A percentile compares a stretch with the other conserved stretches of the same genome.
These are phyloP conservation scores for Bergia sp. DNA, from an alignment of 92 coral and sea anemone species.

Conservation along the genomic window DNA sequence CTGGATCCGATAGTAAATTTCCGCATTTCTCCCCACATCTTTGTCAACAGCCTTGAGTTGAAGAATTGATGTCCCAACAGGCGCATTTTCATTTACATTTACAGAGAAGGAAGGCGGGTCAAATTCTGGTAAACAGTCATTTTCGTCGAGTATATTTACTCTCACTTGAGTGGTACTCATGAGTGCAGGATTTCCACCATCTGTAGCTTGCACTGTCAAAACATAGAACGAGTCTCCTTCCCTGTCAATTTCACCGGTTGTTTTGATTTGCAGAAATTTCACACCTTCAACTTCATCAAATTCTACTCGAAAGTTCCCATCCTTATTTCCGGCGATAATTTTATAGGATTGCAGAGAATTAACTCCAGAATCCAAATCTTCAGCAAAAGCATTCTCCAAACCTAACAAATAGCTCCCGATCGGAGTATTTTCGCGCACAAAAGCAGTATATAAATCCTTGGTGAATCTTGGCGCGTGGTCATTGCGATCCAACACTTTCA, in stretches of 20 bases:
- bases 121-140: slow-evolving; percentile 84
- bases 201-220: slow-evolving; percentile 79
- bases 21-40: slow-evolving; percentile 77
- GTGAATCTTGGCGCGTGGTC: slow-evolving; percentile 87
- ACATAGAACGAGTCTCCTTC: slow-evolving; percentile 85
- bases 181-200: slow-evolving; percentile 75
- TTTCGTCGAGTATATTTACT: slow-evolving; percentile 81
- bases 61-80: slow-evolving; percentile 75
- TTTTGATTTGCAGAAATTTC: slow-evolving; percentile 82
- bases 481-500: slow-evolving; percentile 77
- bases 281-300: slow-evolving; percentile 72
- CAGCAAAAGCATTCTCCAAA: slow-evolving; percentile 84
- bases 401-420: slow-evolving; percentile 84
- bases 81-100: slow-evolving; percentile 74
- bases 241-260: slow-evolving; percentile 78
- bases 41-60: slow-evolving; percentile 88
- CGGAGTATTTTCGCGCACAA: slow-evolving; percentile 70
- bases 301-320: slow-evolving; percentile 82
- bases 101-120: slow-evolving; percentile 68
- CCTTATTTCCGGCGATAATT: slow-evolving; percentile 89
- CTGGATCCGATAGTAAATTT: slow-evolving; percentile 80
- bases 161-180: slow-evolving; percentile 81
- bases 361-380: slow-evolving; percentile 77
- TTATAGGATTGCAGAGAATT: slow-evolving; percentile 76
- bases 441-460: slow-evolving; percentile 78